Base-by-base conservation (phyloP, 1,140 invertebrate species). In the Maconellicoccus hirsutus region DNA sequence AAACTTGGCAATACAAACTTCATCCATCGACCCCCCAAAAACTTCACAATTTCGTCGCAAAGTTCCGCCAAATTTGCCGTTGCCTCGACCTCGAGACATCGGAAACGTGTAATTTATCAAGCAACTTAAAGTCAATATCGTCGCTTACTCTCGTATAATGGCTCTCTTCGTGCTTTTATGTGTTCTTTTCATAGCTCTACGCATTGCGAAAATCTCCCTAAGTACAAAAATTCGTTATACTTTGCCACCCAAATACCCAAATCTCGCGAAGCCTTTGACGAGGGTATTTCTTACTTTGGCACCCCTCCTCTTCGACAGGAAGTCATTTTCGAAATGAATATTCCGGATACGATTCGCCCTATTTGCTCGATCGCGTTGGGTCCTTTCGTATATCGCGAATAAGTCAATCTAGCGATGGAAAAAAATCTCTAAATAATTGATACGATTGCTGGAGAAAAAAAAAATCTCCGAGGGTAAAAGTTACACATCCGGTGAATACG, bases 81-180 rank as follows among this genome's bases (percentile, higher is more conserved):
- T 16, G 12, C 42, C 6, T 8, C 42, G 10, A 52, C n/a, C 10
- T 16, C 42, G 42, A 52, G 42, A 52, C 42, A 52, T 52, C 42
- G 42, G 42, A 52, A 52, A 19, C n/a, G 42, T 52, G n/a, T 52
- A 52, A 52, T 52, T 52, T 52, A 52, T 52, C 42, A 52, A 52
- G 42, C 42, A 52, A 52, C 42, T 52, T 52, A 52, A 52, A 52
- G 42, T 52, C 42, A 52, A 52, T 52, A 52, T 52, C 42, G 42
- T 19, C 42, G 42, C 42, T 52, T 52, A 8, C 6, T 52, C n/a
- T 8, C n/a, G 42, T 52, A 52, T 52, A 52, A 52, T 19, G 42
- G n/a, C 42, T 52, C 42, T 52, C 12, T 52, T 52, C 42, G 42
- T 52, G 6, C 12, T 14, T 52, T 52, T 52, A 19, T 52, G 3